These are phyloP conservation scores for Hirtodrosophila cameraria DNA, from an alignment of 2,888 invertebrate species.

Conservation along the genomic window DNA sequence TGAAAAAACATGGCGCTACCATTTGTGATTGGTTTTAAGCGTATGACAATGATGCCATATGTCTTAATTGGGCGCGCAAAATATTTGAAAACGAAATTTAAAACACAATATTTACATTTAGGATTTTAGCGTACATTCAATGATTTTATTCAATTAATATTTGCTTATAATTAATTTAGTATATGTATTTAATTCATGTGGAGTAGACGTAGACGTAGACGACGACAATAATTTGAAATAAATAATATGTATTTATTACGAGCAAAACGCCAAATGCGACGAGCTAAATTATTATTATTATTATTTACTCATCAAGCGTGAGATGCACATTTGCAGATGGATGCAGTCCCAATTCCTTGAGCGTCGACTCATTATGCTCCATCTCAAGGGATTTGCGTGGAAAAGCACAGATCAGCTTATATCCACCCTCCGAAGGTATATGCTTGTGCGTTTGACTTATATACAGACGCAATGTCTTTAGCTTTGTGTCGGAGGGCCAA, in stretches of 20 bases:
- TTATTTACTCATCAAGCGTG: slow-evolving; percentile 80
- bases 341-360: slow-evolving; percentile 82
- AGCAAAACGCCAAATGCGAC: slow-evolving; percentile 1
- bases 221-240: slow-evolving; percentile 42
- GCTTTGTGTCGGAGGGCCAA: slow-evolving; percentile 83
- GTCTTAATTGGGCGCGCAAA: neutral
- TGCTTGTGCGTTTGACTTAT: slow-evolving; percentile 81
- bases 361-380: slow-evolving; percentile 74
- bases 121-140: slow-evolving; percentile 8
- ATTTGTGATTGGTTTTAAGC: neutral
- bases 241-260: slow-evolving; percentile 25
- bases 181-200: slow-evolving; percentile 41
- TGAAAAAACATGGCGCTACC: slow-evolving; percentile 43
- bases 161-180: slow-evolving; percentile 39
- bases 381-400: slow-evolving; percentile 82
- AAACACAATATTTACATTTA: slow-evolving; percentile 3
- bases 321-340: slow-evolving; percentile 83
- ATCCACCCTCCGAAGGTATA: slow-evolving; percentile 79
- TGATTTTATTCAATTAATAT: slow-evolving; percentile 30
- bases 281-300: neutral
- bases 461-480: slow-evolving; percentile 80
- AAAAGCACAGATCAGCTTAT: slow-evolving; percentile 83
- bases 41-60: slow-evolving; percentile 1
- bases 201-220: slow-evolving; percentile 12
- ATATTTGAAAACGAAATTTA: slow-evolving; percentile 4